Evolutionary conservation across 2,888 invertebrate genomes (phyloP).

Genomic region (Orthosia gothica): DNA sequence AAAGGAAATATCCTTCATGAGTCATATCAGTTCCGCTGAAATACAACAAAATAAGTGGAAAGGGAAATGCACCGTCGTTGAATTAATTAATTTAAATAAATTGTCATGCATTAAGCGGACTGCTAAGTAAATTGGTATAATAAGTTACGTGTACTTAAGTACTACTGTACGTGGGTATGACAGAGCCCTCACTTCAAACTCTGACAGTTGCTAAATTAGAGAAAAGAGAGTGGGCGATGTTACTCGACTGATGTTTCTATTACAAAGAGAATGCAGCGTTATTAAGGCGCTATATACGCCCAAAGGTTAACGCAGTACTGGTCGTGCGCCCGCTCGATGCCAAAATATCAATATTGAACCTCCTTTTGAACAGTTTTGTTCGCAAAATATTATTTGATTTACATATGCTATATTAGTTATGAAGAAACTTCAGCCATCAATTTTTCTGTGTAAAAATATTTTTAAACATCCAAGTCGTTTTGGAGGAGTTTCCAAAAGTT

Average conservation of each 20-base stretch:
- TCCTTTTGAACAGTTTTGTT: too few species aligned
- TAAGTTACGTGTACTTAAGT: slow-evolving; percentile 55
- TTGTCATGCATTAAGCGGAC: slow-evolving; percentile 48
- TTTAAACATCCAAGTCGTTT: too few species aligned
- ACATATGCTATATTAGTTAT: too few species aligned
- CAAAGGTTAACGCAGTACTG: too few species aligned
- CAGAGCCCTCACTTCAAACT: slow-evolving; percentile 44
- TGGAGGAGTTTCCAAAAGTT: too few species aligned
- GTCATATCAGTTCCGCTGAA: slow-evolving; percentile 39
- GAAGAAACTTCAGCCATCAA: too few species aligned
- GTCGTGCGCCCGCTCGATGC: too few species aligned
- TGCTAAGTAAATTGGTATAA: slow-evolving; percentile 54
- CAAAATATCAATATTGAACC: too few species aligned
- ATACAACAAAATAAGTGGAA: slow-evolving; percentile 34
- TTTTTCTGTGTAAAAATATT: too few species aligned
- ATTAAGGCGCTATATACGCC: too few species aligned
- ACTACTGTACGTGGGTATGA: slow-evolving; percentile 56
- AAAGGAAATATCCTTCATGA: slow-evolving; percentile 50
- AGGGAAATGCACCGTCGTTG: slow-evolving; percentile 37
- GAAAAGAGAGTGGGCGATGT: slow-evolving; percentile 76
- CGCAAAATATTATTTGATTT: too few species aligned
- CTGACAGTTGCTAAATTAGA: slow-evolving; percentile 77
- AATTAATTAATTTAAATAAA: slow-evolving; percentile 57
- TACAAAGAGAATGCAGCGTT: slow-evolving; percentile 66
- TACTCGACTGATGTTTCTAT: slow-evolving; percentile 77